Evolutionary conservation across 1,140 invertebrate genomes (phyloP), one percentile per base, ranked within the genome.

Genomic region (Centruroides sculpturatus): DNA sequence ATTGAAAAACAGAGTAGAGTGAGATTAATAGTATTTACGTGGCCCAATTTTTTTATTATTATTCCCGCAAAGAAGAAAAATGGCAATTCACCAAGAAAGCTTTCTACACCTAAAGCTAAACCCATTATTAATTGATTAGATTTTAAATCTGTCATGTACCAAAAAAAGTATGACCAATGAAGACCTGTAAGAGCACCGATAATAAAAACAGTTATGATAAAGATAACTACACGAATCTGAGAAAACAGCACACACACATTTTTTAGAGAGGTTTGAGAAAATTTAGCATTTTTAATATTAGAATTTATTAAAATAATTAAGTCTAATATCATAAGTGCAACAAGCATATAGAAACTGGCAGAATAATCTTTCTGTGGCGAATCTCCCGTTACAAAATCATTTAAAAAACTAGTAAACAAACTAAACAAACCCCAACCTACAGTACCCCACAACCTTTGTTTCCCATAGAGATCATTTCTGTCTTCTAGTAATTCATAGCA

Each of bases 1-100:
- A 84, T 66, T 55, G 82, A 82, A 69, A 86, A 86, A 0, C 79
- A 81, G 47, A 85, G 74, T n/a, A 93, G 76, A 4, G 91, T 84
- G 35, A 92, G 67, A 41, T 41, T 41, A 49, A 59, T 53, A 49
- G 59, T 59, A 57, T 59, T 59, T 10, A 69, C 48, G 69, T 92
- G 88, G 0, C 91, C 91, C 1, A 95, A 73, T 71, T 84, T 86
- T 65, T 84, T 83, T 1, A 95, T 75, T 52, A 95, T 83, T 69
- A 73, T 77, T 34, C 87, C 86, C 61, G 89, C 89, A 11, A 89
- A 69, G 70, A 92, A 91, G 75, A 93, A 87, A 66, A 92, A 89
- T 1, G 89, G 89, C 61, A 92, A 73, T 75, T 94, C 89, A n/a
- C 92, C 92, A 35, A 83, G 74, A 66, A 93, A 85, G 65, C 85